Conservation (phyloP, 2,797 vertebrate species). For the Carapus acus region DNA sequence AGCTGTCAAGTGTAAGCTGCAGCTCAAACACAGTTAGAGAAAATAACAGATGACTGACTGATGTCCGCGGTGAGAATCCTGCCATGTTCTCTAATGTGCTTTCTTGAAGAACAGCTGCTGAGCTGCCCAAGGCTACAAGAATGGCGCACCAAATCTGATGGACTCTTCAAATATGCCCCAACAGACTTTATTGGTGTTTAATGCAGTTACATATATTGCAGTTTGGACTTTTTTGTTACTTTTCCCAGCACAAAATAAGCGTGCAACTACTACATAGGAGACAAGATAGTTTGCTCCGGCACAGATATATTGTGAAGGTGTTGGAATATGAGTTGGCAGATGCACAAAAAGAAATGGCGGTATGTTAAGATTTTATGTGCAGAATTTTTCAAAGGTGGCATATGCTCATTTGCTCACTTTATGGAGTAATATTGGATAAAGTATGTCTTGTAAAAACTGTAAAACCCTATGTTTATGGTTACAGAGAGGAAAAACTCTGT, state of each 20-base stretch:
- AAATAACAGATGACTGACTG: constrained; percentile 38
- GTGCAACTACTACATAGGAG: no score
- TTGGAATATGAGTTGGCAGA: no score
- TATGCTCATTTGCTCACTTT: no score
- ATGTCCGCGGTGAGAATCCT: constrained; percentile 43
- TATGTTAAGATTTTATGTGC: no score
- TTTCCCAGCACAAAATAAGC: background rate
- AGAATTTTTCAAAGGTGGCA: no score
- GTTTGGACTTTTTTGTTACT: constrained; percentile 11
- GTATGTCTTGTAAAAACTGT: no score
- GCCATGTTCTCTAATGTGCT: constrained; percentile 38
- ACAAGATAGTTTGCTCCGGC: no score
- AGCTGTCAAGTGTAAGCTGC: constrained; percentile 40
- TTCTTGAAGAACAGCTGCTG: constrained; percentile 45
- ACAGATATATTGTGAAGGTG: no score
- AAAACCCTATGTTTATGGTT: background rate
- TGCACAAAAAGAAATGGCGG: no score
- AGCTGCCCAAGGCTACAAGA: constrained; percentile 23
- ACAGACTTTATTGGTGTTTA: constrained; percentile 30
- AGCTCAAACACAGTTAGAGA: constrained; percentile 41
- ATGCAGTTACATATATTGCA: constrained; percentile 28
- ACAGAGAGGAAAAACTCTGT: background rate
- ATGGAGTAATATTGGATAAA: no score
- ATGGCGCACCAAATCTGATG: constrained; percentile 27
- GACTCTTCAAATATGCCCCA: constrained; percentile 24